Evolutionary conservation across 2,113 vertebrate species (phyloP), one percentile per base, ranked within the genome.

Genomic region (Carassius carassius): DNA sequence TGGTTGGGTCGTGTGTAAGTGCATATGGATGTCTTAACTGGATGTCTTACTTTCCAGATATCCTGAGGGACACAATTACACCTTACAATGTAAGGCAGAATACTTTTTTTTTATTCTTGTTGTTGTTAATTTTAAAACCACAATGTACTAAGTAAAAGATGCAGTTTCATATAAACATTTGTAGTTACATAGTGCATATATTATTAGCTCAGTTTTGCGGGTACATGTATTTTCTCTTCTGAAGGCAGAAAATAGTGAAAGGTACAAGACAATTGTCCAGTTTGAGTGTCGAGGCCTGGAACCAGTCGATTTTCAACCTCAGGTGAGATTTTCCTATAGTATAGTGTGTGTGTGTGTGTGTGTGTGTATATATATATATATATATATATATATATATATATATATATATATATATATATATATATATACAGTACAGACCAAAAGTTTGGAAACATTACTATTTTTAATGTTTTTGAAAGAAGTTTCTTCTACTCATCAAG

Each of bases 211-310:
- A 44, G 41, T 47, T 0, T 47, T 47, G 44, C 11, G 0, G 44
- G 44, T 47, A 3, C 2, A 47, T 47, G 44, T 47, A 47, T 83
- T 47, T 11, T 86, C 21, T 70, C 10, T 37, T 73, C 69, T 88
- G 25, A 78, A 99, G 98, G 95, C 92, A 1, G 97, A 97, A 89
- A 96, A 99, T 93, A 98, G 90, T 0, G 98, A 99, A 85, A 93
- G 89, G 13, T 99, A 98, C 90, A 99, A 99, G 94, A 99, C 96
- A 0, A 96, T 99, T 89, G 97, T 99, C 83, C 96, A 99, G 91
- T 99, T 99, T 92, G 98, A 99, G 87, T 99, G 98, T 90, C 96
- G 98, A 81, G 98, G 98, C 60, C 92, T 99, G 88, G 97, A 99
- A 90, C 98, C 97, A 0, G 87, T 99, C 65, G 97, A 99, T 89